Conservation (phyloP, 1,140 invertebrate genomes). For the Zaprionus tsacasi region DNA sequence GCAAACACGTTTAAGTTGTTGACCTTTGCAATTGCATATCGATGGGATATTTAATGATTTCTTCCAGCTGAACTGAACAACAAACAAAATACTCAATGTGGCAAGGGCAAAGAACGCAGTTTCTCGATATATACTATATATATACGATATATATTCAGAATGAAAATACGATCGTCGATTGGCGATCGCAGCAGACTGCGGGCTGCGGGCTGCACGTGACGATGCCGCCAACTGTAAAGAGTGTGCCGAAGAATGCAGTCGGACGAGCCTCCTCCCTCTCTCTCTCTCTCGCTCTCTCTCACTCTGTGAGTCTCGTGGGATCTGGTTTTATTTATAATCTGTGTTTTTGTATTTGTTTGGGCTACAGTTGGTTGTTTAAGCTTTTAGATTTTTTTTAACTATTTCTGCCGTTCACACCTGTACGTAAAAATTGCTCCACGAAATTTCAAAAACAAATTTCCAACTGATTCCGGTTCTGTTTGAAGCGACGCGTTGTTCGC, state of each 20-base stretch:
- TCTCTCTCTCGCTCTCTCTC: background rate
- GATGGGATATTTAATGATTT: background rate
- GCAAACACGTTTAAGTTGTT: background rate
- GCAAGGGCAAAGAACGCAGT: background rate
- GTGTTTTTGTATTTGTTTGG: background rate
- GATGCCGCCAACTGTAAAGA: background rate
- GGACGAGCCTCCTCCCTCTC: background rate
- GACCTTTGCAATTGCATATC: background rate
- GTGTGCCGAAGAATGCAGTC: background rate
- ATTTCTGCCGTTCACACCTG: slow-evolving; percentile 28
- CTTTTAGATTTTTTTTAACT: background rate
- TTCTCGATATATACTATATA: background rate
- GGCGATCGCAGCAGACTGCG: background rate
- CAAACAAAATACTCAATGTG: background rate
- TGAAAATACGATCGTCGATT: background rate
- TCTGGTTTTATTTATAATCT: slow-evolving; percentile 7
- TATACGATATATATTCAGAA: background rate
- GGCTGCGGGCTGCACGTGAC: background rate
- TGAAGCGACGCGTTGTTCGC: slow-evolving; percentile 66
- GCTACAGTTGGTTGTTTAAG: background rate
- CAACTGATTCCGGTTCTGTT: background rate
- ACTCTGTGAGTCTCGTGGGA: background rate
- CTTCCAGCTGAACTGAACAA: background rate
- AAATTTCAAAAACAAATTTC: slow-evolving; percentile 36
- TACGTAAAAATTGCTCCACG: slow-evolving; percentile 20